Percentiles rank a stretch among this genome's conserved stretches.
phyloP scores from a whole-genome alignment of 2,113 vertebrate species.

The Petroica traversi region DNA sequence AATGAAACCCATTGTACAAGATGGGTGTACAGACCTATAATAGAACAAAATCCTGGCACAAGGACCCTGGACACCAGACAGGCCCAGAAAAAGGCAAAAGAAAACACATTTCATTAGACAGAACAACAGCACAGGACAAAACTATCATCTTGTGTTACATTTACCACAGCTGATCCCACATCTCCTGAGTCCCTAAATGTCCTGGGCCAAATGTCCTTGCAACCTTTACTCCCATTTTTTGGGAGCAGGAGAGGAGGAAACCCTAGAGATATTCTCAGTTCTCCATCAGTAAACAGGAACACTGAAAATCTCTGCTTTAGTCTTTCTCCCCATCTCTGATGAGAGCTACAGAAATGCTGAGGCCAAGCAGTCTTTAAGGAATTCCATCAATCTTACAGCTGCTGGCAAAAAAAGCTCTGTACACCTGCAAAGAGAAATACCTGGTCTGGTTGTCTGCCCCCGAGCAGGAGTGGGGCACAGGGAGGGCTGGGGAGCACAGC shows the following conservation, averaged over 20 bases:
- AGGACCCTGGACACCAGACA: not conserved
- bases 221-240: not conserved
- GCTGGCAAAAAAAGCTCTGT: constrained; percentile 22
- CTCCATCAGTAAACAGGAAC: not conserved
- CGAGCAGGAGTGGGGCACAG: not conserved
- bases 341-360: not conserved
- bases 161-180: not conserved
- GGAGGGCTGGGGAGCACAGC: not conserved
- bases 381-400: constrained; percentile 28
- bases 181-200: not conserved
- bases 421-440: not conserved
- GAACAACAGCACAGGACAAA: rapidly evolving
- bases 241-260: not conserved
- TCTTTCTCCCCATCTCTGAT: not conserved
- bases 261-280: not conserved
- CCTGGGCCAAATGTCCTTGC: not conserved
- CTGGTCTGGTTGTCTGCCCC: not conserved
- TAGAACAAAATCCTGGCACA: not conserved
- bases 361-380: not conserved
- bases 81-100: not conserved
- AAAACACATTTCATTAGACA: not conserved
- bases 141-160: not conserved
- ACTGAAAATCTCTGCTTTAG: not conserved
- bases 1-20: not conserved
- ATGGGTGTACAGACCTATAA: not conserved